Percentiles rank a stretch among this genome's conserved stretches.
Evolutionary conservation across 1,140 invertebrate genomes (phyloP).

Genomic region (Mercenaria mercenaria): DNA sequence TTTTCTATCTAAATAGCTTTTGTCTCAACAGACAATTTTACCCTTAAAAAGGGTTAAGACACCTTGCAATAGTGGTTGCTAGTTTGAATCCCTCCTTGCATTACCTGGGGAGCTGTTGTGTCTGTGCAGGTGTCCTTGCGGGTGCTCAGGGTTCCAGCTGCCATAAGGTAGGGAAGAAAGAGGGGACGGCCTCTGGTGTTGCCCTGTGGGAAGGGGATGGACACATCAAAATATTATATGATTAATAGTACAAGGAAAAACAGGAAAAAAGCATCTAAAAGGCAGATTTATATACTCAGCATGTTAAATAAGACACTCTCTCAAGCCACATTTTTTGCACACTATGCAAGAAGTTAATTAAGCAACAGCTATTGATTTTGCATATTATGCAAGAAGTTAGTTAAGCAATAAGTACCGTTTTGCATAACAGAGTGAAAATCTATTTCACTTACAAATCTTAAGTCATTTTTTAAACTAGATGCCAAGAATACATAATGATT

Average conservation of each 20-base stretch:
- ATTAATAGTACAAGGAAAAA: background rate
- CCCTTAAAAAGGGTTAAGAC: too few relatives aligned
- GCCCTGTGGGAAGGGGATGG: constrained; percentile 21
- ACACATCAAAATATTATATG: background rate
- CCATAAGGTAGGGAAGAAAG: background rate
- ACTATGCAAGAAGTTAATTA: background rate
- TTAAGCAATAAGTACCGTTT: background rate
- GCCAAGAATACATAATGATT: too few relatives aligned
- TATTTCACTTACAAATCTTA: too few relatives aligned
- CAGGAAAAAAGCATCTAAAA: background rate
- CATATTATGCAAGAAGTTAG: background rate
- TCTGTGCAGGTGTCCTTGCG: constrained; percentile 1
- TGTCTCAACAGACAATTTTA: too few relatives aligned
- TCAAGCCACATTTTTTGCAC: background rate
- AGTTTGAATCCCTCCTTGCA: background rate
- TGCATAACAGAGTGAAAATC: too few relatives aligned
- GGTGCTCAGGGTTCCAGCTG: constrained; percentile 1
- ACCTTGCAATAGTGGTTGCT: too few relatives aligned
- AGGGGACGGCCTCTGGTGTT: constrained; percentile 10
- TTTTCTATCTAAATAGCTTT: too few relatives aligned
- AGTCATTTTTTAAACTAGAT: too few relatives aligned
- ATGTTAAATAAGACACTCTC: background rate
- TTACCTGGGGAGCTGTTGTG: constrained; percentile 31
- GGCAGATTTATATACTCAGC: background rate
- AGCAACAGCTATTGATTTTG: background rate